Conservation (phyloP, 2,888 invertebrate species). For the Lithophane socia region DNA sequence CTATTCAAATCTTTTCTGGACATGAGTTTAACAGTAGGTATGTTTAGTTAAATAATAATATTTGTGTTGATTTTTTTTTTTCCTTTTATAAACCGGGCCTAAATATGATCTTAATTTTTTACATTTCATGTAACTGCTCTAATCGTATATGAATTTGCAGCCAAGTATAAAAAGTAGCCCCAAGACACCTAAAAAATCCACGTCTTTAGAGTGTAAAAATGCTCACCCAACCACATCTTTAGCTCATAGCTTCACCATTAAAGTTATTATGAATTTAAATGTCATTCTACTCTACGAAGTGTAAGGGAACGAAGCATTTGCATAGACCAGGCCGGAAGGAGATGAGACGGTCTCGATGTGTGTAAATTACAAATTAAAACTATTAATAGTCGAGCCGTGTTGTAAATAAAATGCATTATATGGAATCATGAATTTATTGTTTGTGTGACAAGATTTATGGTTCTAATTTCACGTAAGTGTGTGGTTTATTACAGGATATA, state of each 20-base stretch:
- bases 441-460: constrained; percentile 45
- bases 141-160: too few relatives aligned
- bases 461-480: constrained; percentile 37
- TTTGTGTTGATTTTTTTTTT: too few relatives aligned
- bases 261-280: constrained; percentile 75
- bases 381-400: constrained; percentile 63
- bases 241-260: constrained; percentile 59
- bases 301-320: constrained; percentile 39
- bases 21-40: not conserved
- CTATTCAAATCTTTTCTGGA: not conserved
- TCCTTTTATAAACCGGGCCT: too few relatives aligned
- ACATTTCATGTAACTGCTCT: too few relatives aligned
- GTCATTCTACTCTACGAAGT: constrained; percentile 62
- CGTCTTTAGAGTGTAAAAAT: constrained; percentile 4
- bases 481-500: constrained; percentile 44
- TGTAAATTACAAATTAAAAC: constrained; percentile 70
- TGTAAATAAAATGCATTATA: constrained; percentile 61
- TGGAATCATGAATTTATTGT: constrained; percentile 59
- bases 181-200: not conserved
- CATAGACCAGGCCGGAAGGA: constrained; percentile 66
- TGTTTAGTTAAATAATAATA: not conserved
- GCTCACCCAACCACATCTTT: constrained; percentile 20
- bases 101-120: too few relatives aligned
- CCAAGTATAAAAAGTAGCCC: not conserved
- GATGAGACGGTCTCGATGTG: constrained; percentile 66